A percentile compares a stretch with the other conserved stretches of the same genome.
Evolutionary conservation across 2,797 vertebrate species (phyloP).

Genomic region (Hephaestus fuliginosus): DNA sequence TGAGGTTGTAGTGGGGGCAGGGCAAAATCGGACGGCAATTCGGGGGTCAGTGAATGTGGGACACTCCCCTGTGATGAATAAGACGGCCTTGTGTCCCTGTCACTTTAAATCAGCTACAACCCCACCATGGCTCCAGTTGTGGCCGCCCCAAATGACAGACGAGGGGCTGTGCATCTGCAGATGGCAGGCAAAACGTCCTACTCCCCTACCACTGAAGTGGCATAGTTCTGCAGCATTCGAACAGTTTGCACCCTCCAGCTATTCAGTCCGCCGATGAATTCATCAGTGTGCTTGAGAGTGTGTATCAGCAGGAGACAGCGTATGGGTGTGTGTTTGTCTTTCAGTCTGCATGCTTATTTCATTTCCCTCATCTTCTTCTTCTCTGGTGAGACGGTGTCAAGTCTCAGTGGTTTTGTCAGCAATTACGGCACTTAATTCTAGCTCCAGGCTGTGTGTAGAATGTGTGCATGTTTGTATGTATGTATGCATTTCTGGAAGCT

Average conservation of each 20-base stretch:
- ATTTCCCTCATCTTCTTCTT: constrained; percentile 44
- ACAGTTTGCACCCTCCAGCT: constrained; percentile 50
- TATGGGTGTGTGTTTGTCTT: constrained; percentile 18
- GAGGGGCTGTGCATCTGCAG: constrained; percentile 37
- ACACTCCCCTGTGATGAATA: constrained; percentile 75
- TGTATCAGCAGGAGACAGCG: not conserved
- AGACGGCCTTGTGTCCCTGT: constrained; percentile 74
- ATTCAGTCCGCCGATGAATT: constrained; percentile 25
- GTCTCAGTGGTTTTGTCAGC: constrained; percentile 59
- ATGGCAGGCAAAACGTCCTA: constrained; percentile 31
- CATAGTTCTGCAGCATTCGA: constrained; percentile 46
- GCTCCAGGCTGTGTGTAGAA: constrained; percentile 46
- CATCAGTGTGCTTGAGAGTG: constrained; percentile 19
- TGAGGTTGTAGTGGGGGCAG: constrained; percentile 36
- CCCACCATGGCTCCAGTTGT: constrained; percentile 43
- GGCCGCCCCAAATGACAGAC: constrained; percentile 58
- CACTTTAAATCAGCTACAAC: constrained; percentile 73
- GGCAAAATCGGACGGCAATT: constrained; percentile 54
- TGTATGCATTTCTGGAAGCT: constrained; percentile 15
- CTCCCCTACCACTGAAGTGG: constrained; percentile 41
- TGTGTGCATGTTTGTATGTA: not conserved
- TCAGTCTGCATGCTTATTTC: constrained; percentile 23
- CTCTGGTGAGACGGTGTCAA: constrained; percentile 42
- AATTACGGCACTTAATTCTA: constrained; percentile 53
- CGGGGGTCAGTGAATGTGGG: constrained; percentile 61